Conservation (phyloP, 1,140 invertebrate species). For the fruit fly (Drosophila melanogaster) region Release_6_plus_ISO1_MT NC_004354.4:19471501-19472000, state of each 20-base stretch:
- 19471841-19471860: conserved; percentile 73
- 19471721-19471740: conserved; percentile 7
- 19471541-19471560: conserved; percentile 32
- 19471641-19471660: conserved; percentile 52
- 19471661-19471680: conserved; percentile 65
- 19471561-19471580: conserved; percentile 44
- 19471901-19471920: conserved; percentile 63
- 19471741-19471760: conserved; percentile 11
- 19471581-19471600: conserved; percentile 14
- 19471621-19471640: conserved; percentile 49
- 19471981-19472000: not conserved
- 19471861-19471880: conserved; percentile 72
- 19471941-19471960: not conserved
- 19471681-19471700: conserved; percentile 4
- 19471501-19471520: conserved; percentile 37
- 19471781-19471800: conserved; percentile 64
- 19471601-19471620: conserved; percentile 39
- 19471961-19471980: not conserved
- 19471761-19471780: conserved; percentile 54
- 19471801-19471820: conserved; percentile 48
- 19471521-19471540: conserved; percentile 48
- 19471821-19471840: conserved; percentile 63
- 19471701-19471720: not conserved
- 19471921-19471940: conserved; percentile 42
- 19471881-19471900: conserved; percentile 73